phyloP scores from a whole-genome alignment of 2,113 vertebrate species.

The Potamarius usumacintae region DNA sequence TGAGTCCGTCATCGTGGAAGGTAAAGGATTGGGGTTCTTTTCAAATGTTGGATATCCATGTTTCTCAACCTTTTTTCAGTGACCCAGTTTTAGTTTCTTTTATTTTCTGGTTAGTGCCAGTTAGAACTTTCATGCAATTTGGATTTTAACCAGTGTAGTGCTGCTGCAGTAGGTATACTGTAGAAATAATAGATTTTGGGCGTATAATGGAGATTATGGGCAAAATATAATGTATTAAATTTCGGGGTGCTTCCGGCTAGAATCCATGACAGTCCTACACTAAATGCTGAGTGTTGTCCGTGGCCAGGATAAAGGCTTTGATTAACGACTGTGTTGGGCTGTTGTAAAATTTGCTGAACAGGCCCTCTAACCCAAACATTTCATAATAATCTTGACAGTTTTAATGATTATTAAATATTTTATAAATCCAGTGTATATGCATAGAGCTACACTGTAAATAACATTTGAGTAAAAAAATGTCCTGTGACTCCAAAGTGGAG shows the following conservation, averaged over 20 bases:
- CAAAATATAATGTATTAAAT: not conserved
- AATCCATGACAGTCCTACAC: not conserved
- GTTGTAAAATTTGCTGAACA: not conserved
- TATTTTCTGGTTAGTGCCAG: not conserved
- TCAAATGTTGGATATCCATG: not conserved
- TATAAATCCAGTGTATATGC: not conserved
- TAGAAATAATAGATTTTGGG: too few relatives aligned
- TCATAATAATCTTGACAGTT: too few relatives aligned
- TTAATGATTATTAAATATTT: not conserved
- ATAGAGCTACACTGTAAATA: not conserved
- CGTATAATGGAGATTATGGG: too few relatives aligned
- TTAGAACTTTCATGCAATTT: not conserved
- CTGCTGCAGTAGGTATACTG: not conserved
- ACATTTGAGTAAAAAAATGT: not conserved
- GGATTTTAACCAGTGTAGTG: not conserved
- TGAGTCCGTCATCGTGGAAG: slow-evolving; percentile 87
- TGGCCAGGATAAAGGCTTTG: not conserved
- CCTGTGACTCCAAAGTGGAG: not conserved
- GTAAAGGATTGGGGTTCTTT: slow-evolving; percentile 64
- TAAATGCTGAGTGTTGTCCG: not conserved
- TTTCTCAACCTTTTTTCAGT: not conserved
- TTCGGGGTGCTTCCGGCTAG: not conserved
- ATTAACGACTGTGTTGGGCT: not conserved
- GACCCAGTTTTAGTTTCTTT: not conserved
- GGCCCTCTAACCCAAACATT: not conserved